These are phyloP conservation scores for Scaptomyza reducta DNA, from an alignment of 2,888 invertebrate species.

Conservation along the genomic window DNA sequence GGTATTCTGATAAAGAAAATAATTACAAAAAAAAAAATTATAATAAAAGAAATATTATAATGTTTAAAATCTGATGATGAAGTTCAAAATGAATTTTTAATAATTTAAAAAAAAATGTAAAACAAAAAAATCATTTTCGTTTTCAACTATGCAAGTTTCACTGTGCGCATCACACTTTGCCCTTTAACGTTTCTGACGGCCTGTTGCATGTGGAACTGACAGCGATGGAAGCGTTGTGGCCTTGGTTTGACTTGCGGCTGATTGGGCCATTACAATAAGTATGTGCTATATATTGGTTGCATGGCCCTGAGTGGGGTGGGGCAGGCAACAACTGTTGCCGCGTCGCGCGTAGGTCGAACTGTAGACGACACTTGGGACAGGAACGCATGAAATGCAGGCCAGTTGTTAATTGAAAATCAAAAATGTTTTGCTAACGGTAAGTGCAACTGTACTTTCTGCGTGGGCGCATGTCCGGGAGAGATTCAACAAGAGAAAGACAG, in stretches of 20 bases:
- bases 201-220: slow-evolving; percentile 66
- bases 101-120: no score
- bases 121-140: no score
- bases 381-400: slow-evolving; percentile 46
- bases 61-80: no score
- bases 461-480: slow-evolving; percentile 51
- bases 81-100: no score
- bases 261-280: background rate
- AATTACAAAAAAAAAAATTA: no score
- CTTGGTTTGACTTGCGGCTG: slow-evolving; percentile 3
- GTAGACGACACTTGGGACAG: slow-evolving; percentile 76
- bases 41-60: no score
- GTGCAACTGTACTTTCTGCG: slow-evolving; percentile 18
- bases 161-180: slow-evolving; percentile 13
- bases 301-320: background rate
- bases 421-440: slow-evolving; percentile 1
- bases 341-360: slow-evolving; percentile 62
- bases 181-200: slow-evolving; percentile 49
- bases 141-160: background rate
- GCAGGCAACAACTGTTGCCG: slow-evolving; percentile 46
- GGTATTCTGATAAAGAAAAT: no score
- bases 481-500: background rate
- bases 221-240: slow-evolving; percentile 14
- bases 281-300: slow-evolving; percentile 1
- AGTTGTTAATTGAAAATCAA: slow-evolving; percentile 20